These are phyloP conservation scores for Paramormyrops kingsleyae DNA, from an alignment of 2,113 vertebrate species.

Conservation along the genomic window DNA sequence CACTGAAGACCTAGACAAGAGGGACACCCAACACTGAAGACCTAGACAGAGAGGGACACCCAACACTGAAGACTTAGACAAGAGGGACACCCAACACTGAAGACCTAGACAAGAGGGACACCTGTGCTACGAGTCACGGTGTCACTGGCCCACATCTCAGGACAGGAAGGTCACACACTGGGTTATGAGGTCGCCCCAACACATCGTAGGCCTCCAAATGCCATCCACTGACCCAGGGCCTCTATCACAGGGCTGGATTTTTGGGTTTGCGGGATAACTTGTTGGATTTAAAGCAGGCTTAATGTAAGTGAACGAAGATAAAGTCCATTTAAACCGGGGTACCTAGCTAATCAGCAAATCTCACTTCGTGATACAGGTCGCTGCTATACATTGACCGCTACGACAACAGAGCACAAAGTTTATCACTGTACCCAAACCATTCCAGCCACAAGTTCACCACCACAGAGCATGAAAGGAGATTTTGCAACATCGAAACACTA, in stretches of 20 bases:
- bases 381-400: neutral
- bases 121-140: neutral
- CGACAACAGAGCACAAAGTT: neutral
- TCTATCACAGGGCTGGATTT: neutral
- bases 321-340: neutral
- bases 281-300: neutral
- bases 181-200: neutral
- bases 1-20: neutral
- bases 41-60: neutral
- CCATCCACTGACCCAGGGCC: neutral
- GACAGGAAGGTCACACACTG: neutral
- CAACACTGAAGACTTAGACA: neutral
- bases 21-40: too few relatives aligned
- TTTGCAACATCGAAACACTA: neutral
- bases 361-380: neutral
- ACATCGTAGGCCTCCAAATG: neutral
- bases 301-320: neutral
- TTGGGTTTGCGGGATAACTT: neutral
- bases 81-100: neutral
- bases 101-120: neutral
- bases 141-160: neutral
- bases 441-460: neutral
- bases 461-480: neutral
- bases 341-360: neutral
- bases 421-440: neutral